phyloP scores from a whole-genome alignment of 1,140 invertebrate species.

The Myzus persicae region DNA sequence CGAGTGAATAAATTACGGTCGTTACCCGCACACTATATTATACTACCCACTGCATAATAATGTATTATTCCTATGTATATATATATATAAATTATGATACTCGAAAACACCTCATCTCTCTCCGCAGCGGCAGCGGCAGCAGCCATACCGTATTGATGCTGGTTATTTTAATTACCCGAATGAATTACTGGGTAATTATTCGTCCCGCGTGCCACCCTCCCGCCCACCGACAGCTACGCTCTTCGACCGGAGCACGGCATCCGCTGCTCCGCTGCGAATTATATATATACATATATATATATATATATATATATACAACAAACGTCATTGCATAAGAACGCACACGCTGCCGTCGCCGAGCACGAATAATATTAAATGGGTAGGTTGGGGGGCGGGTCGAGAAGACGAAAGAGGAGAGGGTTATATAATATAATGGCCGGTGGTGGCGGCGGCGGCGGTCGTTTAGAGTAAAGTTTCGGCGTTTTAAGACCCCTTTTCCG shows the following conservation, averaged over 20 bases:
- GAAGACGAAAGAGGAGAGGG: background rate
- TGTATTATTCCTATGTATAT: background rate
- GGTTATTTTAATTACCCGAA: constrained; percentile 51
- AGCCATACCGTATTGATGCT: background rate
- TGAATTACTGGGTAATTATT: constrained; percentile 53
- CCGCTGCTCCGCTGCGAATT: background rate
- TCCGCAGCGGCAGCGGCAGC: background rate
- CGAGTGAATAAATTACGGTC: constrained; percentile 44
- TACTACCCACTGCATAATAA: background rate
- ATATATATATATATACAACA: background rate
- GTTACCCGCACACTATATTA: background rate
- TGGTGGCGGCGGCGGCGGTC: constrained; percentile 34
- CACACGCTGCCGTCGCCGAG: background rate
- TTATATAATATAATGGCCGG: constrained; percentile 38
- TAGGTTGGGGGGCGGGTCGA: background rate
- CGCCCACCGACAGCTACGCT: background rate
- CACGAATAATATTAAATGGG: background rate
- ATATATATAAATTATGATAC: constrained; percentile 5
- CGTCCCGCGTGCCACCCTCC: background rate
- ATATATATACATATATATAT: no score
- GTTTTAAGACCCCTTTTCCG: constrained; percentile 23
- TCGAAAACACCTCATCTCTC: constrained; percentile 7
- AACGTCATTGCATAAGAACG: constrained; percentile 1
- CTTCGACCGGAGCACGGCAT: background rate
- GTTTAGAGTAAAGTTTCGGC: constrained; percentile 55